Conservation (phyloP, 92 coral and sea anemone species). For the Zoanthus sansibaricus region DNA sequence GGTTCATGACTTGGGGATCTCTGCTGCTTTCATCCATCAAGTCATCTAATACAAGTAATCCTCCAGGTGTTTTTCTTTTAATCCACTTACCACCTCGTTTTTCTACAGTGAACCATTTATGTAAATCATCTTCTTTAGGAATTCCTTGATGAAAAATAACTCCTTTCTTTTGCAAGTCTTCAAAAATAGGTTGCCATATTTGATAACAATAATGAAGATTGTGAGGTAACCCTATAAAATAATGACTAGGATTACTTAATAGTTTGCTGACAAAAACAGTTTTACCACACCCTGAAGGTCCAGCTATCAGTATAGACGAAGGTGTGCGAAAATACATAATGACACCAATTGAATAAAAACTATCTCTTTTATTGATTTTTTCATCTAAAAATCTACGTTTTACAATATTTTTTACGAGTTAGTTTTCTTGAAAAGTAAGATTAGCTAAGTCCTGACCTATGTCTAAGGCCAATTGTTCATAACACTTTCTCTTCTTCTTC, state of each 20-base stretch:
- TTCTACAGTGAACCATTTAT: neutral
- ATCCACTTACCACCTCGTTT: no score
- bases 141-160: neutral
- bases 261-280: neutral
- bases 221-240: neutral
- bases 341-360: neutral
- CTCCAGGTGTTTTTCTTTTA: neutral
- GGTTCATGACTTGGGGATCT: neutral
- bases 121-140: neutral
- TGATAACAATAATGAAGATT: neutral
- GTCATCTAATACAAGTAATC: slow-evolving; percentile 24
- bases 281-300: neutral
- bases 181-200: neutral
- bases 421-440: no score
- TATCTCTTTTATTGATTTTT: no score
- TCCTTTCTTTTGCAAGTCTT: neutral
- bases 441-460: no score
- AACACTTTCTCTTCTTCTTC: no score
- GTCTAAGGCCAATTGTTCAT: no score
- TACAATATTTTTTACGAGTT: no score
- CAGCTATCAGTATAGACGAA: neutral
- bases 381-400: no score
- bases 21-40: slow-evolving; percentile 19
- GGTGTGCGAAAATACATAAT: neutral
- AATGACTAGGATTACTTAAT: neutral